Evolutionary conservation across 2,797 vertebrate genomes (phyloP).

Genomic region (Chelonia mydas): DNA sequence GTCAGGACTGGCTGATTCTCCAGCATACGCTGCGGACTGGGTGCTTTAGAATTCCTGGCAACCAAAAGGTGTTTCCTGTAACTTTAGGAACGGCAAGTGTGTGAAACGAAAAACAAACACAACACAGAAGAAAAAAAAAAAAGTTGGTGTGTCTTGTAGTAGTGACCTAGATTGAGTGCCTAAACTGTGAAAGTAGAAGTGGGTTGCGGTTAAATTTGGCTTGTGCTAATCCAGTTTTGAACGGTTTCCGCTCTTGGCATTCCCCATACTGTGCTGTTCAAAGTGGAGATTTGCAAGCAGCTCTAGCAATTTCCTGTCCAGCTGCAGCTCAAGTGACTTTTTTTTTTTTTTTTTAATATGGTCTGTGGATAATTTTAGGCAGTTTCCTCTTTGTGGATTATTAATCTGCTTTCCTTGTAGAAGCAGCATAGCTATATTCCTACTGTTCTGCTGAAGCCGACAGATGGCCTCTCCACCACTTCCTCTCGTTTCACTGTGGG

Average conservation of each 20-base stretch:
- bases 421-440: constrained; percentile 76
- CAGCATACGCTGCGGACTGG: constrained; percentile 25
- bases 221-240: constrained; percentile 87
- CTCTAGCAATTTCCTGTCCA: constrained; percentile 93
- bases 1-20: neutral
- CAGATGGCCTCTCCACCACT: constrained; percentile 83
- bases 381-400: constrained; percentile 84
- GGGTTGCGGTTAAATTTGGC: constrained; percentile 87
- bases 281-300: constrained; percentile 87
- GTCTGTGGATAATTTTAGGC: constrained; percentile 83
- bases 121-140: constrained; percentile 56
- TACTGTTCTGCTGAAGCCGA: constrained; percentile 76
- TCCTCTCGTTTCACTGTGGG: constrained; percentile 79
- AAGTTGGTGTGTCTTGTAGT: constrained; percentile 70
- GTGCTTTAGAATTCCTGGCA: constrained; percentile 55
- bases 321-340: constrained; percentile 87
- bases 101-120: constrained; percentile 68
- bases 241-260: constrained; percentile 89
- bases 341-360: constrained; percentile 66
- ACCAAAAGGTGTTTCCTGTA: constrained; percentile 12
- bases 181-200: constrained; percentile 80
- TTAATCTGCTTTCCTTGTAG: constrained; percentile 81
- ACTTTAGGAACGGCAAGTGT: constrained; percentile 70
- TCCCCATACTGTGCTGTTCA: constrained; percentile 85
- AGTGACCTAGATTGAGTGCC: constrained; percentile 76